Conservation (phyloP, 2,888 invertebrate genomes). For the Siphonodentalium dalli region DNA sequence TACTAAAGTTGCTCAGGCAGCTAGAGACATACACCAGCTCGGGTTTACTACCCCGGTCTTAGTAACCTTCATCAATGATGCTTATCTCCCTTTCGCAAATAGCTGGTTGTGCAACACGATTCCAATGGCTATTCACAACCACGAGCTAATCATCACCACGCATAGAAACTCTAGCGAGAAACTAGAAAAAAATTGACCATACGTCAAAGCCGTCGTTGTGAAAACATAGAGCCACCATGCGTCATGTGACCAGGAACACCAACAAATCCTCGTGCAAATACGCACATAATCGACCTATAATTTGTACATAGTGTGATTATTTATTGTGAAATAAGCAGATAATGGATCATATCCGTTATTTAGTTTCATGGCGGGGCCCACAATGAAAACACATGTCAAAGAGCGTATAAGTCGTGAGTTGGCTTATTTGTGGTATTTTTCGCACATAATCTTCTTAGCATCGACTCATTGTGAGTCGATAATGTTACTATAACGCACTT, state of each 20-base stretch:
- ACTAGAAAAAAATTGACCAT: slow-evolving; percentile 39
- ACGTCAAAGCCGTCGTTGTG: slow-evolving; percentile 32
- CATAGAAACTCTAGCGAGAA: slow-evolving; percentile 32
- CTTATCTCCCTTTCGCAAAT: slow-evolving; percentile 39
- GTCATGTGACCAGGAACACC: slow-evolving; percentile 36
- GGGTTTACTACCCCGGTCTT: no score
- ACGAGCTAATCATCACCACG: slow-evolving; percentile 41
- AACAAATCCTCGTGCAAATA: no score
- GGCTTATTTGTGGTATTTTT: no score
- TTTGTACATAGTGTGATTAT: slow-evolving; percentile 42
- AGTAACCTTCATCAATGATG: slow-evolving; percentile 41
- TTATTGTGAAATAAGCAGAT: slow-evolving; percentile 33
- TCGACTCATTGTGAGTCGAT: no score
- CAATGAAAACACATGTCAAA: no score
- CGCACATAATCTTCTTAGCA: no score
- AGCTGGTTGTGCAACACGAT: slow-evolving; percentile 47
- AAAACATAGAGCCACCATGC: slow-evolving; percentile 16
- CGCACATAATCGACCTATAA: slow-evolving; percentile 41
- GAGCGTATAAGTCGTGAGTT: no score
- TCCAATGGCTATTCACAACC: slow-evolving; percentile 38
- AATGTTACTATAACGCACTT: no score
- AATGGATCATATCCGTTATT: slow-evolving; percentile 29
- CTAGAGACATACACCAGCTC: no score
- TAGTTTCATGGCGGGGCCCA: no score
- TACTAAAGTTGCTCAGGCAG: no score